Evolutionary conservation across 2,797 vertebrate genomes (phyloP).

Genomic region (Morelia viridis): DNA sequence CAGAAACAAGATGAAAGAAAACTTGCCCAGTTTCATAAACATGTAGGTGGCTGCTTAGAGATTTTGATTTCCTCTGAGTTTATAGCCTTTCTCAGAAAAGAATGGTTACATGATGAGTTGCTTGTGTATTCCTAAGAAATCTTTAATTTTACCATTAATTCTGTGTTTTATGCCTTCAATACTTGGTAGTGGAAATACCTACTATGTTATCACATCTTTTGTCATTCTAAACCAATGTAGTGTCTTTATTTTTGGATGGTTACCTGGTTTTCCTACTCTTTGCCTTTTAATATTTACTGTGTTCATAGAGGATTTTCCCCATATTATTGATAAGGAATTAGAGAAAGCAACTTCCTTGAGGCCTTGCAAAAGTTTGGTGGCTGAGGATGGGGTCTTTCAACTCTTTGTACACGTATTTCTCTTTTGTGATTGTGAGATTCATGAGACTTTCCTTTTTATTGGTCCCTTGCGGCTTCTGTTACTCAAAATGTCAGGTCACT

Average conservation of each 20-base stretch:
- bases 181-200: neutral
- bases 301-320: neutral
- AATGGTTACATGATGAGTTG: constrained; percentile 47
- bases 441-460: neutral
- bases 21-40: neutral
- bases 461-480: neutral
- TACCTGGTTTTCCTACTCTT: neutral
- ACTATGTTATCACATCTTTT: neutral
- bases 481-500: neutral
- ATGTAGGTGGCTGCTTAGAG: neutral
- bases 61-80: neutral
- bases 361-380: neutral
- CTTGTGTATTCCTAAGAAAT: constrained; percentile 7
- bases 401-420: neutral
- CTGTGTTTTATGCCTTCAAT: neutral
- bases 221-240: neutral
- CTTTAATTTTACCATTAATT: neutral
- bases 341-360: neutral
- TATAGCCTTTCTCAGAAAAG: neutral
- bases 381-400: no score
- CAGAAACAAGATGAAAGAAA: neutral
- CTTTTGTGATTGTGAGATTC: neutral
- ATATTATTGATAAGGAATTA: neutral
- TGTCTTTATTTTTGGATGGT: neutral
- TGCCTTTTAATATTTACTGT: neutral